These are phyloP conservation scores for Chloroclystis v-ata DNA, from an alignment of 2,888 invertebrate genomes.

Conservation along the genomic window DNA sequence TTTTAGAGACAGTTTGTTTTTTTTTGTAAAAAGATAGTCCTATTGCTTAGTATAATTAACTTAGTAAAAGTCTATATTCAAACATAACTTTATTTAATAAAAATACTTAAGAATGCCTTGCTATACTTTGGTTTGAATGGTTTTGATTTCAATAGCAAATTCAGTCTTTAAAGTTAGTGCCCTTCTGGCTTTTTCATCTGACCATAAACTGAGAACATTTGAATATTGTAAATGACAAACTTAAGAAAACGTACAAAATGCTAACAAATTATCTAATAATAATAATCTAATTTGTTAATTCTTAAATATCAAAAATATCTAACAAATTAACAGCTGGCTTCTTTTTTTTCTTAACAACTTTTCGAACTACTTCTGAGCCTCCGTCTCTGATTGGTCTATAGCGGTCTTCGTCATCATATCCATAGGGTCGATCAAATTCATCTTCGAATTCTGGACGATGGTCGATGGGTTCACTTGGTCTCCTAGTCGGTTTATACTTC, in stretches of 20 bases:
- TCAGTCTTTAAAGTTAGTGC: background rate
- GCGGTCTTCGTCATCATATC: constrained; percentile 51
- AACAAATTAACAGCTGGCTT: constrained; percentile 61
- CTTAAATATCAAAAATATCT: constrained; percentile 69
- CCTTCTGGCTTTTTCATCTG: background rate
- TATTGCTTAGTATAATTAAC: too few relatives aligned
- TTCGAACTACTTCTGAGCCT: constrained; percentile 56
- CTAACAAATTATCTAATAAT: background rate
- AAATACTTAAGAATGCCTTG: constrained; percentile 6
- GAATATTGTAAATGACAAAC: too few relatives aligned
- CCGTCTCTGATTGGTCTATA: constrained; percentile 46
- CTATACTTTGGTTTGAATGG: constrained; percentile 7
- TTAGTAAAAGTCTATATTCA: background rate
- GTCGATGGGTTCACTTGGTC: constrained; percentile 44
- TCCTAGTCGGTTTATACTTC: constrained; percentile 55
- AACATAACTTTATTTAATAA: constrained; percentile 2
- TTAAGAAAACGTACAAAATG: too few relatives aligned
- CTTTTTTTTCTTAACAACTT: constrained; percentile 62
- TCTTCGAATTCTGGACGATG: constrained; percentile 53
- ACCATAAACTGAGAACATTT: too few relatives aligned
- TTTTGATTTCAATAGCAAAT: constrained; percentile 5
- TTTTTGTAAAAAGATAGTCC: too few relatives aligned
- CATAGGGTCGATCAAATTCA: constrained; percentile 54
- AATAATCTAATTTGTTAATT: constrained; percentile 50
- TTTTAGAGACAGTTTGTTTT: too few relatives aligned